Percentiles rank a stretch among this genome's conserved stretches.
phyloP scores from a whole-genome alignment of 1,140 invertebrate species.

The Euborellia annulipes region DNA sequence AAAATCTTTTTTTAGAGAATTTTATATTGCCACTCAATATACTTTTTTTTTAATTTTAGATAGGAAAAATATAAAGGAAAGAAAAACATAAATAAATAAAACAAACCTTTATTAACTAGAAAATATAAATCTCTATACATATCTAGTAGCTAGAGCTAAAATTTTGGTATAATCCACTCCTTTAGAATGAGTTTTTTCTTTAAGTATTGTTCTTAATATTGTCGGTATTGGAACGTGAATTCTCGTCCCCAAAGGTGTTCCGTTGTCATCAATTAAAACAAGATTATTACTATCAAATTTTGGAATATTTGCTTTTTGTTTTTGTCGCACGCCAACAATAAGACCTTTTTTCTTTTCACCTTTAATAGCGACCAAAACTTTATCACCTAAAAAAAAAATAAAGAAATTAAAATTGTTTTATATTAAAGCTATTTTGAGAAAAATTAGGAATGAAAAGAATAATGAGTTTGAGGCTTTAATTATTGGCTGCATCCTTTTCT shows the following conservation, averaged over 20 bases:
- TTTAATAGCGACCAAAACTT: constrained; percentile 87
- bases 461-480: no score
- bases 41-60: no score
- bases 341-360: constrained; percentile 94
- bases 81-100: no score
- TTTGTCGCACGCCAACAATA: constrained; percentile 80
- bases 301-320: constrained; percentile 67
- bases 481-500: no score
- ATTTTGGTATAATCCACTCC: constrained; percentile 90
- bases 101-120: no score
- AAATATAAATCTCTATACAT: constrained; percentile 46
- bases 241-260: constrained; percentile 80
- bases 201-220: constrained; percentile 70
- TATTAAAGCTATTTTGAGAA: background rate
- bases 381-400: constrained; percentile 47
- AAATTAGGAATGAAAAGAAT: no score
- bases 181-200: constrained; percentile 65
- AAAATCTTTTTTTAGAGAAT: no score
- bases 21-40: no score
- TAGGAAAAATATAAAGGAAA: no score
- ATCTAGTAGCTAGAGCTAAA: constrained; percentile 79
- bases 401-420: background rate
- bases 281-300: constrained; percentile 95
- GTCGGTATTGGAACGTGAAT: constrained; percentile 91
- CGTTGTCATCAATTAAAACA: constrained; percentile 89